Conservation (phyloP, 2,888 invertebrate species). For the Caenorhabditis panamensis region DNA sequence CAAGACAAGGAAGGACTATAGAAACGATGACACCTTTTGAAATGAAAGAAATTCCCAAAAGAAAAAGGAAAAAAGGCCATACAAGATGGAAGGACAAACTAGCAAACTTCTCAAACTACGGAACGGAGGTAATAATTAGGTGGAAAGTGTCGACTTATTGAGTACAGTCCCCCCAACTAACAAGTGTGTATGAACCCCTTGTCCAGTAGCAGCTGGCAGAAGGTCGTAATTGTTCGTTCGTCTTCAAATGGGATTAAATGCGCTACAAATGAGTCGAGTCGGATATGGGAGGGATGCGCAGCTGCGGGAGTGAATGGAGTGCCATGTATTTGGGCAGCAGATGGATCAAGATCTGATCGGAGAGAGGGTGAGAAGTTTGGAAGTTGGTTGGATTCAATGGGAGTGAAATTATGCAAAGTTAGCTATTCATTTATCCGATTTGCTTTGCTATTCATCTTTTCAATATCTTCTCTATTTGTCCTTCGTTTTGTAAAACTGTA, state of each 20-base stretch:
- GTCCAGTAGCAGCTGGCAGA: constrained; percentile 27
- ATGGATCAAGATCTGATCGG: constrained; percentile 56
- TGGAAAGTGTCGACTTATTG: constrained; percentile 11
- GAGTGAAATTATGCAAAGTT: constrained; percentile 49
- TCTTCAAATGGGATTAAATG: constrained; percentile 15
- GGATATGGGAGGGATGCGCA: constrained; percentile 11
- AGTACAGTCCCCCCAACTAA: constrained; percentile 7
- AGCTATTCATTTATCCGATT: constrained; percentile 4
- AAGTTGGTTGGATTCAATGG: constrained; percentile 13
- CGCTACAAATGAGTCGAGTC: constrained; percentile 36
- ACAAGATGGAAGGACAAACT: constrained; percentile 2
- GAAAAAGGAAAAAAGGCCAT: constrained; percentile 20
- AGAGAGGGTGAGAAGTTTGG: constrained; percentile 36
- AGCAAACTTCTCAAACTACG: too few species aligned
- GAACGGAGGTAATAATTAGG: constrained; percentile 37
- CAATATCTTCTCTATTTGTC: neutral
- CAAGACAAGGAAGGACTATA: constrained; percentile 6
- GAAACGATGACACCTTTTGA: constrained; percentile 1
- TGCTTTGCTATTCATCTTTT: neutral
- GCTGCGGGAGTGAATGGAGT: neutral
- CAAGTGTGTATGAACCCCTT: constrained; percentile 16
- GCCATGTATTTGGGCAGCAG: constrained; percentile 32
- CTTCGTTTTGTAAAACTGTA: too few species aligned
- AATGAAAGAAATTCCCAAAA: neutral
- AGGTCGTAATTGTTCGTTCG: constrained; percentile 49